Base-by-base conservation (phyloP, 1,140 invertebrate species). In the Leptoteleia sp. region DNA sequence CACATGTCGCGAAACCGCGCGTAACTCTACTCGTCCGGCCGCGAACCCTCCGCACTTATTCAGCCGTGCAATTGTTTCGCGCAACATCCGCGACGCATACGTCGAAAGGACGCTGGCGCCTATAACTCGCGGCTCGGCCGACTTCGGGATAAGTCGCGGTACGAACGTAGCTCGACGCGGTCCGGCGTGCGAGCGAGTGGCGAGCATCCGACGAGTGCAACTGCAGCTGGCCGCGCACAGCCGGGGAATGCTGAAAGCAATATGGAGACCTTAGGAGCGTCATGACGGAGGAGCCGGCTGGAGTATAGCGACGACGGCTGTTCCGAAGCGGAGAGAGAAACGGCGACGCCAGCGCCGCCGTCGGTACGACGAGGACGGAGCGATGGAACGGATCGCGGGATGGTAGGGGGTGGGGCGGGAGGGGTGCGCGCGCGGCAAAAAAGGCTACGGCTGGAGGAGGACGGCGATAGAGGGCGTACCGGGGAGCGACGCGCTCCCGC, bases 221-320 rank as follows among this genome's bases (percentile, higher is more conserved):
- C 85, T 87, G 85, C 85, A 87, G 83, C 85, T 85, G 84, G 84
- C 84, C 82, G 82, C 82, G 83, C 82, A 55, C 79, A 81, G 82
- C 78, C 82, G 81, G 83, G 83, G 85, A 87, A 87, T 84, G 87
- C 84, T 84, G 83, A 82, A 87, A 68, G 71, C 47, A 68, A 59
- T 68, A 62, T 73, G 54, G 67, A 80, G 71, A 68, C 45, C 47
- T 57, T 70, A 54, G 52, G 57, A 47, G 71, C 45, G 61, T 68
- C 47, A 50, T 61, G 72, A 25, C 71, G 71, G 79, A 83, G 79
- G 82, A 83, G 82, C 85, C 82, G 82, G 81, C 80, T 81, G 83
- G 82, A 84, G n/a, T n/a, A n/a, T n/a, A n/a, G n/a, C 82, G 83
- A 83, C 81, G 75, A 75, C 76, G 81, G 80, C 82, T 81, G 80